Percentiles rank a stretch among this genome's conserved stretches.
Evolutionary conservation across 2,797 vertebrate species (phyloP).

Genomic region (Spinus olivaceus): DNA sequence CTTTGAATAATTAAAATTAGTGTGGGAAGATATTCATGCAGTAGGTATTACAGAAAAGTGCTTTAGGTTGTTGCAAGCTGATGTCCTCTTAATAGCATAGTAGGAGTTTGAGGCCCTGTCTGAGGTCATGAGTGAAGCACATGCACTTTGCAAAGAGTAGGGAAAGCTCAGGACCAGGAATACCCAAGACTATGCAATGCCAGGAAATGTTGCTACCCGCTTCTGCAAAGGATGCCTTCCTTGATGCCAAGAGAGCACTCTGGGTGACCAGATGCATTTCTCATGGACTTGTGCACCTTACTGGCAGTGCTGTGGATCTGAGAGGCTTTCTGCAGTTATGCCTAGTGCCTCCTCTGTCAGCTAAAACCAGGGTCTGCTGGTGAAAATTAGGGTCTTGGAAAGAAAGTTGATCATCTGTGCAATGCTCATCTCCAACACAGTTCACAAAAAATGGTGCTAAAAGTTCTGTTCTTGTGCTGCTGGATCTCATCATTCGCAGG

Average conservation of each 20-base stretch:
- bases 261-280: not conserved
- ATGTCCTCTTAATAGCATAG: not conserved
- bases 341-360: not conserved
- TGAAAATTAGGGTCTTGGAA: not conserved
- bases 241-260: not conserved
- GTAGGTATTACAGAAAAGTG: not conserved
- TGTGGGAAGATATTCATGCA: not conserved
- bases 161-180: not conserved
- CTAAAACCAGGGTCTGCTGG: not conserved
- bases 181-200: not conserved
- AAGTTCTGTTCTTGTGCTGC: not conserved
- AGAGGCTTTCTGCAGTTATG: not conserved
- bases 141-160: not conserved
- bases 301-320: not conserved
- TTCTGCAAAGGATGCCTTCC: not conserved
- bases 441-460: not conserved
- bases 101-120: not conserved
- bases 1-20: not conserved
- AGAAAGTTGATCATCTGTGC: not conserved
- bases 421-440: accelerated
- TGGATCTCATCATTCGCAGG: not conserved
- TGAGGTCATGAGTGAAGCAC: not conserved
- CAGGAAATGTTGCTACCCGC: accelerated
- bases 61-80: not conserved
- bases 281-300: not conserved